A percentile compares a stretch with the other conserved stretches of the same genome.
These are phyloP conservation scores for Hecatera dysodea DNA, from an alignment of 2,888 invertebrate genomes.

Conservation along the genomic window DNA sequence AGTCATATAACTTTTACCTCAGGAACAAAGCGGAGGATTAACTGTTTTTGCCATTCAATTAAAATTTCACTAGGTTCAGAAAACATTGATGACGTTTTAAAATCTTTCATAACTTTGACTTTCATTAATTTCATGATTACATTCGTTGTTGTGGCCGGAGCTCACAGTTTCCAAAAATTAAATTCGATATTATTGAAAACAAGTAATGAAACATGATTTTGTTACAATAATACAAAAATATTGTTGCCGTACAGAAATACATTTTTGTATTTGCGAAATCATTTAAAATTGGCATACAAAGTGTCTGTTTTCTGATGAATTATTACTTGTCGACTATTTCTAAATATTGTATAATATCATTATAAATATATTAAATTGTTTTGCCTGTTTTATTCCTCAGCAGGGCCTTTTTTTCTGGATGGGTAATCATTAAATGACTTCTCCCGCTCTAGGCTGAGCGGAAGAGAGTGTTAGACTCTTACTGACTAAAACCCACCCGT, in stretches of 20 bases:
- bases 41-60: no score
- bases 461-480: no score
- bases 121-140: constrained; percentile 21
- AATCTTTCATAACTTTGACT: constrained; percentile 8
- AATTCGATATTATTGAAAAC: constrained; percentile 5
- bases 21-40: no score
- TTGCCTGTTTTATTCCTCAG: no score
- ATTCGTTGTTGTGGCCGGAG: not conserved
- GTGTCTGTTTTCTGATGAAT: no score
- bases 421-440: no score
- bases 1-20: no score
- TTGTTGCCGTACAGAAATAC: not conserved
- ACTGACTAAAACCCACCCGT: no score
- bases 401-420: no score
- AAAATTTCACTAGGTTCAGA: constrained; percentile 5
- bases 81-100: constrained; percentile 20
- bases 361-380: no score
- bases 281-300: not conserved
- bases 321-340: not conserved
- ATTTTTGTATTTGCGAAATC: not conserved
- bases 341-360: not conserved
- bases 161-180: constrained; percentile 3
- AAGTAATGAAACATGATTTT: constrained; percentile 8
- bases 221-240: not conserved
- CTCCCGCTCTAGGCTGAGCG: no score